phyloP scores from a whole-genome alignment of 2,113 vertebrate genomes.

The Megaceryle torquata region DNA sequence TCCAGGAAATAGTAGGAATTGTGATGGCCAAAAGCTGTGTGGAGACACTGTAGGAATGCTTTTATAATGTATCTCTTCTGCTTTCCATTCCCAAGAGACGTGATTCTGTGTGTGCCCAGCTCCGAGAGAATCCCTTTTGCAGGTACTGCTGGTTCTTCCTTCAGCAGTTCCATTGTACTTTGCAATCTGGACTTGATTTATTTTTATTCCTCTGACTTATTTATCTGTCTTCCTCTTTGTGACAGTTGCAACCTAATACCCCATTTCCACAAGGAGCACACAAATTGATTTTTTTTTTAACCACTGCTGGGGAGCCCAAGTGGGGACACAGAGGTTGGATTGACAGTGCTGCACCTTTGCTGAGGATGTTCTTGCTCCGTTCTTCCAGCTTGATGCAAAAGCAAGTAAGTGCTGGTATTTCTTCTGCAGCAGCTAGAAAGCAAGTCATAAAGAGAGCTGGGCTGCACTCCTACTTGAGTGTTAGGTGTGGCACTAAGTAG shows the following conservation, averaged over 20 bases:
- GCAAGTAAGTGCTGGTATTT: background rate
- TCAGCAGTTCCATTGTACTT: background rate
- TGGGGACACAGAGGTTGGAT: fast-evolving
- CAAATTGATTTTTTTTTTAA: background rate
- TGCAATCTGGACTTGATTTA: background rate
- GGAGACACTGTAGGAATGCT: background rate
- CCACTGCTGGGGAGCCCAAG: background rate
- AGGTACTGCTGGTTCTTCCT: background rate
- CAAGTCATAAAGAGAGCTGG: background rate
- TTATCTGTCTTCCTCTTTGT: background rate
- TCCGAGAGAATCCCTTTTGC: background rate
- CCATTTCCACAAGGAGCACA: background rate
- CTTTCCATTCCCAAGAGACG: background rate
- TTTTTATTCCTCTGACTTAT: background rate
- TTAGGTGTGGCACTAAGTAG: background rate
- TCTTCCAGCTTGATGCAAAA: background rate
- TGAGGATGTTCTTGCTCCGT: background rate
- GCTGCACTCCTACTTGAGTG: background rate
- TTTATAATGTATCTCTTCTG: background rate
- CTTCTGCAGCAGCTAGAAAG: background rate
- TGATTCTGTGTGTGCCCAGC: background rate
- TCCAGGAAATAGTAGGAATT: background rate
- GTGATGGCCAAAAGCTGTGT: background rate
- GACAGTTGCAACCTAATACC: background rate
- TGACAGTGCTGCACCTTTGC: background rate